Percentiles rank a stretch among this genome's conserved stretches.
phyloP scores from a whole-genome alignment of 2,797 vertebrate species.

The Onychomys torridus region DNA sequence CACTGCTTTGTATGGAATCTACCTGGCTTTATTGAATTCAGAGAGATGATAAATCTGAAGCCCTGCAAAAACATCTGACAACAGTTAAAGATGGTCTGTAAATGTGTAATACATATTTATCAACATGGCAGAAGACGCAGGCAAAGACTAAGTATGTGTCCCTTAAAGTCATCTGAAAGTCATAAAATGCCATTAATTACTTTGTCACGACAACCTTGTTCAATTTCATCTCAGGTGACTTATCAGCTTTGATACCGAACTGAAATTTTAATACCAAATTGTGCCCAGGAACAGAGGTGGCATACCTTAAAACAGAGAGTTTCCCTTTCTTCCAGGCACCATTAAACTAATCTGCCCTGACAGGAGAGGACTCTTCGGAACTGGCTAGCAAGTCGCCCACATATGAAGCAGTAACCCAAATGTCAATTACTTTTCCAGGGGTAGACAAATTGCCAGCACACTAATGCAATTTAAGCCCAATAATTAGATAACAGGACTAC shows the following conservation, averaged over 20 bases:
- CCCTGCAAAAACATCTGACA: conserved; percentile 73
- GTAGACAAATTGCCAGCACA: conserved; percentile 89
- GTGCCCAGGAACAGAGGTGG: conserved; percentile 63
- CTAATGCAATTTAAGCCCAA: conserved; percentile 90
- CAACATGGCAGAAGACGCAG: conserved; percentile 70
- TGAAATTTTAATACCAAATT: conserved; percentile 85
- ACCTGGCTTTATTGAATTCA: conserved; percentile 73
- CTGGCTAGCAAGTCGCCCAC: conserved; percentile 86
- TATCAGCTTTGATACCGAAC: conserved; percentile 83
- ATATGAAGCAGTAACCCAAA: conserved; percentile 89
- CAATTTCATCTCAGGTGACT: conserved; percentile 76
- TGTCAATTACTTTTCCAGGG: conserved; percentile 90
- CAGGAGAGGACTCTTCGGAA: conserved; percentile 87
- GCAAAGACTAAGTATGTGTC: neutral
- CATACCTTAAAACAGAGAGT: conserved; percentile 70
- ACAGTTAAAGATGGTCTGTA: conserved; percentile 78
- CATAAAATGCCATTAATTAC: conserved; percentile 83
- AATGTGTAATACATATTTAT: conserved; percentile 82
- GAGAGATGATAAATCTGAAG: conserved; percentile 64
- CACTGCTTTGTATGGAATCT: neutral
- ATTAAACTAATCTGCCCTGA: conserved; percentile 87
- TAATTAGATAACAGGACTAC: conserved; percentile 91
- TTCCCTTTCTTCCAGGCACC: conserved; percentile 81
- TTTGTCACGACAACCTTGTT: conserved; percentile 77
- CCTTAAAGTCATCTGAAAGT: conserved; percentile 81